Evolutionary conservation across 2,888 invertebrate genomes (phyloP).

Genomic region (Onthophagus sagittarius): DNA sequence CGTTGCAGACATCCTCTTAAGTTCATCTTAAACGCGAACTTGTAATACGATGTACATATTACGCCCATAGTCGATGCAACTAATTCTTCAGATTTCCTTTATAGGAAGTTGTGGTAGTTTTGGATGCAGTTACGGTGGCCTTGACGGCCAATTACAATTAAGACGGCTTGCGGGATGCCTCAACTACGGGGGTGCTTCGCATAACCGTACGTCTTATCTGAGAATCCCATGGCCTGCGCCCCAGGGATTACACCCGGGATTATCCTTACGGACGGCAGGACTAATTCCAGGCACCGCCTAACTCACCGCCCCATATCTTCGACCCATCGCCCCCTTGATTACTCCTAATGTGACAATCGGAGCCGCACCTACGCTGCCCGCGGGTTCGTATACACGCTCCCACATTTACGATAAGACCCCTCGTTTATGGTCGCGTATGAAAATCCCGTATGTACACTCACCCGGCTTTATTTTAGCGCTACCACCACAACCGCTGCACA

Average conservation of each 20-base stretch:
- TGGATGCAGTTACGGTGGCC: background rate
- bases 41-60: background rate
- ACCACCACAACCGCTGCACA: background rate
- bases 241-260: conserved; percentile 46
- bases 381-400: conserved; percentile 1
- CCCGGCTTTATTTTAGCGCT: conserved; percentile 7
- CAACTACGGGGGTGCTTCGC: conserved; percentile 24
- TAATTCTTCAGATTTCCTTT: background rate
- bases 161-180: conserved; percentile 32
- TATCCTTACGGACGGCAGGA: conserved; percentile 45
- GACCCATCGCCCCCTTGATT: conserved; percentile 12
- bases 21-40: background rate
- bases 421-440: background rate
- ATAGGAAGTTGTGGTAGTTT: background rate
- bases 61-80: background rate
- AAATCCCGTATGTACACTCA: background rate
- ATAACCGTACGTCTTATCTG: conserved; percentile 38
- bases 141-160: conserved; percentile 32
- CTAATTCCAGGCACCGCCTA: conserved; percentile 2
- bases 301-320: conserved; percentile 1
- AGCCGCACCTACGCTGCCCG: conserved; percentile 7
- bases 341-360: conserved; percentile 10
- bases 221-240: conserved; percentile 37
- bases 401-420: background rate
- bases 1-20: background rate